Conservation (phyloP, 2,888 invertebrate genomes). For the Hartigia nigra region DNA sequence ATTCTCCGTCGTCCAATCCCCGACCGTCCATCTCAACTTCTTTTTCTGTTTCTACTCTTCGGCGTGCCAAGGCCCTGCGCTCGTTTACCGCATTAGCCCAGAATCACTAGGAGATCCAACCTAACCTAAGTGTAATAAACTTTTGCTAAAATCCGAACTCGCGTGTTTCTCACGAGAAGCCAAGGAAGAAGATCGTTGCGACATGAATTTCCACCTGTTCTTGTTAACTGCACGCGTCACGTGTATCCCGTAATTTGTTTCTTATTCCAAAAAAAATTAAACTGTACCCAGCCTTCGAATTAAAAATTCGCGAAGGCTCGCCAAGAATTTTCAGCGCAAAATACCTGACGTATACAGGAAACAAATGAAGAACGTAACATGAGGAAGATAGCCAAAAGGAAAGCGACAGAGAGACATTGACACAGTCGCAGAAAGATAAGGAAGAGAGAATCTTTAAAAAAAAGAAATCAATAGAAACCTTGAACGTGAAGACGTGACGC, state of each 20-base stretch:
- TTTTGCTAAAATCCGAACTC: not conserved
- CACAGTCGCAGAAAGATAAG: not conserved
- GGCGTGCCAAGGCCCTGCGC: not conserved
- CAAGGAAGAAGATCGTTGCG: no score
- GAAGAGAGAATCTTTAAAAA: not conserved
- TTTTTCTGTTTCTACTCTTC: not conserved
- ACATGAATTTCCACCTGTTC: no score
- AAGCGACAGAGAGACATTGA: not conserved
- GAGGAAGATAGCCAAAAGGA: not conserved
- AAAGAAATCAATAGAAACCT: slow-evolving; percentile 2
- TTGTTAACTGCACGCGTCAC: not conserved
- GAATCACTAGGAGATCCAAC: not conserved
- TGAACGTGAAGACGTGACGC: not conserved
- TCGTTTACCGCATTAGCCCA: not conserved
- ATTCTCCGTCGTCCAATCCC: no score
- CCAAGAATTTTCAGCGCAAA: not conserved
- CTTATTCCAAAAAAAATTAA: no score
- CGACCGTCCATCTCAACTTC: not conserved
- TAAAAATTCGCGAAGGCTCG: not conserved
- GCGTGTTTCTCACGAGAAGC: not conserved
- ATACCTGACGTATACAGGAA: not conserved
- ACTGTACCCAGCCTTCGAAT: not conserved
- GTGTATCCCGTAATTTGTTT: not conserved
- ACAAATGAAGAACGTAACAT: not conserved
- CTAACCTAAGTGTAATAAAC: not conserved